Evolutionary conservation across 2,797 vertebrate species (phyloP).

Genomic region (Trematomus bernacchii): DNA sequence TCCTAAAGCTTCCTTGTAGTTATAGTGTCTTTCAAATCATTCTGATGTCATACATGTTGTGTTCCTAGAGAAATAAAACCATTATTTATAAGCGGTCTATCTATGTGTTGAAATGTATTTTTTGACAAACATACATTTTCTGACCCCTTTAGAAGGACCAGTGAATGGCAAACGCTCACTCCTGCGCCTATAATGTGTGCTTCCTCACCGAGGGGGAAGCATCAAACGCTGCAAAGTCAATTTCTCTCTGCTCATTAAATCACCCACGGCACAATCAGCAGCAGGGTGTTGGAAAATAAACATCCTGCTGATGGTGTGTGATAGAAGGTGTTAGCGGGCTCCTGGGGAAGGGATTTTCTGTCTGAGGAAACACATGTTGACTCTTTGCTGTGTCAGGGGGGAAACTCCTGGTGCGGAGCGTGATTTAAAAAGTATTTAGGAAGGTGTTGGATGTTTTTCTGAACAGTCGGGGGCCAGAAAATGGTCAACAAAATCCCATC

Average conservation of each 20-base stretch:
- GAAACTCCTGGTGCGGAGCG: neutral
- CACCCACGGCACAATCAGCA: slow-evolving; percentile 72
- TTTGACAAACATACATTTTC: too few relatives aligned
- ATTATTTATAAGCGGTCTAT: too few relatives aligned
- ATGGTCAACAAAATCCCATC: neutral
- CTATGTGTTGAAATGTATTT: too few relatives aligned
- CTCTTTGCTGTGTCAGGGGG: slow-evolving; percentile 31
- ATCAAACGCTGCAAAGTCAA: slow-evolving; percentile 67
- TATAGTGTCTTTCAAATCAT: too few relatives aligned
- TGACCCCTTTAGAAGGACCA: slow-evolving; percentile 40
- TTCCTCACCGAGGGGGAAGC: slow-evolving; percentile 51
- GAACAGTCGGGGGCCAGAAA: neutral
- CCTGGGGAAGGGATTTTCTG: slow-evolving; percentile 47
- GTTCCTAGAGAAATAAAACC: too few relatives aligned
- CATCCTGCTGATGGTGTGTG: slow-evolving; percentile 69
- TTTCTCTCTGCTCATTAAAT: slow-evolving; percentile 78
- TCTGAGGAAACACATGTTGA: slow-evolving; percentile 54
- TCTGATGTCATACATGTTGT: too few relatives aligned
- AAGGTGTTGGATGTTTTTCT: slow-evolving; percentile 16
- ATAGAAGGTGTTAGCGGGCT: slow-evolving; percentile 61
- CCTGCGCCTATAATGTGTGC: slow-evolving; percentile 49
- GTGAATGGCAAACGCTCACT: slow-evolving; percentile 34
- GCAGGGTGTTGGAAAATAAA: slow-evolving; percentile 69
- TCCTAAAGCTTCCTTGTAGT: too few relatives aligned
- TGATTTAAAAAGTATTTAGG: slow-evolving; percentile 22